Evolutionary conservation across 2,113 vertebrate species (phyloP).

Genomic region (Macaca nemestrina): DNA sequence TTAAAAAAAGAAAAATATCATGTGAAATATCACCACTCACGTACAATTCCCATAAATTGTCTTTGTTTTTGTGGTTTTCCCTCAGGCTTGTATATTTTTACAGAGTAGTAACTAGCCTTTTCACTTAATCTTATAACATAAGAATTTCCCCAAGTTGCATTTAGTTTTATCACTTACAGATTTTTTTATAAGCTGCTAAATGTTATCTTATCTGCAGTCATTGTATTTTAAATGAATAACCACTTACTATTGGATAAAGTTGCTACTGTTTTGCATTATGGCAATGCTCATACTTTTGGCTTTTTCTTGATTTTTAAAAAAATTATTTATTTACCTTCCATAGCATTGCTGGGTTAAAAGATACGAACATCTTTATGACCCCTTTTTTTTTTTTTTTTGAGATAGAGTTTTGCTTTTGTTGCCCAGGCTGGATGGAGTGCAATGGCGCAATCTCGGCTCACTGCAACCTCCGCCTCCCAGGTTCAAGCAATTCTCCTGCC

Average conservation of each 20-base stretch:
- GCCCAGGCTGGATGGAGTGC: too few relatives aligned
- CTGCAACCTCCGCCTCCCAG: too few relatives aligned
- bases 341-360: neutral
- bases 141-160: neutral
- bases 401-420: too few relatives aligned
- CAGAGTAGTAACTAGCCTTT: neutral
- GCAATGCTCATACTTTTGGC: neutral
- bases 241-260: neutral
- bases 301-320: neutral
- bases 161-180: neutral
- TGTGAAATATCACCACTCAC: neutral
- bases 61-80: neutral
- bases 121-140: neutral
- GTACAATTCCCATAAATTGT: neutral
- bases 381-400: neutral
- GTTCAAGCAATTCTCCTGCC: too few relatives aligned
- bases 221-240: conserved; percentile 30
- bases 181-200: neutral
- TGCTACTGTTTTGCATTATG: neutral
- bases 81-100: neutral
- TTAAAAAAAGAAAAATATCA: neutral
- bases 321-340: neutral
- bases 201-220: neutral
- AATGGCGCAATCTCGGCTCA: too few relatives aligned
- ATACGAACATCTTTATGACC: neutral